Evolutionary conservation across 2,888 invertebrate genomes (phyloP).

Genomic region (Scaptomyza cyrtandrae): DNA sequence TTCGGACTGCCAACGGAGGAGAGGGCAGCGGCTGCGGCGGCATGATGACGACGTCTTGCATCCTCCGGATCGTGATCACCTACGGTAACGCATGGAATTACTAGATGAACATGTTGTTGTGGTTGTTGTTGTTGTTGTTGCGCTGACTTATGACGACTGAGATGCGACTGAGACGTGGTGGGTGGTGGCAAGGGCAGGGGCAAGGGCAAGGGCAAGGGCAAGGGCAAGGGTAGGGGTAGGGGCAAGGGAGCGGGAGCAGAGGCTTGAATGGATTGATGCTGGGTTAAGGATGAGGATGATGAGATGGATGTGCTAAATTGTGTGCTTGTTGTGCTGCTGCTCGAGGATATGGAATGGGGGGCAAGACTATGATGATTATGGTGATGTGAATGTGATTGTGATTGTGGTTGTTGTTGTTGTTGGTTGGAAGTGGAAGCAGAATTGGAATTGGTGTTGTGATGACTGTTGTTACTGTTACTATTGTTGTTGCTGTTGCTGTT

Average conservation of each 20-base stretch:
- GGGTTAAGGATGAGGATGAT: background rate
- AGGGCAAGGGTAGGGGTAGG: constrained; percentile 26
- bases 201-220: constrained; percentile 1
- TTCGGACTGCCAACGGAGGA: constrained; percentile 71
- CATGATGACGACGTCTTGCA: constrained; percentile 85
- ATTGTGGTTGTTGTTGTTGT: constrained; percentile 61
- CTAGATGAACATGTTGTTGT: constrained; percentile 89
- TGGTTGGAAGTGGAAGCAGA: constrained; percentile 83
- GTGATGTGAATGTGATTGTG: constrained; percentile 30
- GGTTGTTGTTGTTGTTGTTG: constrained; percentile 81
- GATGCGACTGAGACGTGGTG: constrained; percentile 64
- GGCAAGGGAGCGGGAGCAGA: constrained; percentile 27
- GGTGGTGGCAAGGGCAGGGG: background rate
- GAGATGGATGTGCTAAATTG: constrained; percentile 42
- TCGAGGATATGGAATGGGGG: constrained; percentile 44
- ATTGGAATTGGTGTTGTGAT: constrained; percentile 75
- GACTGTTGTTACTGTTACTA: constrained; percentile 61
- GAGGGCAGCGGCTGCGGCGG: constrained; percentile 59
- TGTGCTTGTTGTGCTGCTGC: constrained; percentile 44
- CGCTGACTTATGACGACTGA: constrained; percentile 75
- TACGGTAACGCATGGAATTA: constrained; percentile 91
- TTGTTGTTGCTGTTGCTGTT: constrained; percentile 47
- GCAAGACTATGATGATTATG: constrained; percentile 57
- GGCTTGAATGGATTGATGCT: constrained; percentile 4
- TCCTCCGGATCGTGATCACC: constrained; percentile 90